Base-by-base conservation (phyloP, 1,140 invertebrate genomes). In the Halesus radiatus region DNA sequence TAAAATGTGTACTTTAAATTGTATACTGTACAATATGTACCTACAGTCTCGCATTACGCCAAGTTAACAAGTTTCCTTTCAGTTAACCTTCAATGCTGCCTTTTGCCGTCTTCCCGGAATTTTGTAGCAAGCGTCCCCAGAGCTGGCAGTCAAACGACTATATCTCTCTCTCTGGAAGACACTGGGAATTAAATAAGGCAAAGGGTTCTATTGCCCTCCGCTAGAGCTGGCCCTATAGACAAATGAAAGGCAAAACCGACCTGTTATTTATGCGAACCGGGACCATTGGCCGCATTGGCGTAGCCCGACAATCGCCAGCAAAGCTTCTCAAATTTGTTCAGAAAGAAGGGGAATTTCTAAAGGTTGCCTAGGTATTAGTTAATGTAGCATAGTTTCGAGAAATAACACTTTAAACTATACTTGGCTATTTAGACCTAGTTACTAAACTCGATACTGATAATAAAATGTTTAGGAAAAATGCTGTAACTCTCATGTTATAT, bases 241-340 rank as follows among this genome's bases (percentile, higher is more conserved):
- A 70, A 70, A 70, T 45, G 66, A 52, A 70, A 70, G 20, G 66
- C 66, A 20, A 70, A 70, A 70, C 37, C 66, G 18, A 22, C 37
- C 32, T 20, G 66, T 70, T 70, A 70, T 70, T 70, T 70, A 70
- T 70, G 29, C 22, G 66, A 70, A 52, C 16, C 16, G 23, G 60
- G 18, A 23, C 18, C 60, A 70, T 8, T 70, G 66, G 37, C 32
- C 7, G 5, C 60, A 70, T 8, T 70, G 66, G 37, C 32, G 20
- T 8, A 22, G 66, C 45, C 45, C 5, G 8, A 66, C 62, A 37
- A 70, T 22, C 37, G n/a, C 0, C 7, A n/a, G 16, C 66, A 22
- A 18, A 50, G 66, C 7, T 70, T 45, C 66, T 37, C 32, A 70
- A 70, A 29, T 15, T 16, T 32, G 16, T 60, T 26, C 16, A 22